A percentile compares a stretch with the other conserved stretches of the same genome.
These are phyloP conservation scores for Dendrocopos noguchii DNA, from an alignment of 2,113 vertebrate species.

Conservation along the genomic window DNA sequence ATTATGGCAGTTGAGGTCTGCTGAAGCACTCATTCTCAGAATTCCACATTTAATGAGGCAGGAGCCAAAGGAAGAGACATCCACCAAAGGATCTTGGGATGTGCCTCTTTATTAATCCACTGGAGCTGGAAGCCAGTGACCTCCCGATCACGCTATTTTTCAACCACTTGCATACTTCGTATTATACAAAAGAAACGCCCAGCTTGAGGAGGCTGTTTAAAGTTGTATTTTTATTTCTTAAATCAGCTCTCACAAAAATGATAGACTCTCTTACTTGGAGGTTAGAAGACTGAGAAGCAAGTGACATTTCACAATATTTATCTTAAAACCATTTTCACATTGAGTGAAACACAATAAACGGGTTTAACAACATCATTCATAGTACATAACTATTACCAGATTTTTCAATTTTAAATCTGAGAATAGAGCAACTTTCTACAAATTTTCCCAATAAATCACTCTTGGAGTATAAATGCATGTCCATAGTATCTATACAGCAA, in stretches of 20 bases:
- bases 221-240: neutral
- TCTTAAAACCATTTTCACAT: slow-evolving; percentile 1
- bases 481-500: neutral
- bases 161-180: neutral
- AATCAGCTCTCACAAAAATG: slow-evolving; percentile 6
- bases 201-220: neutral
- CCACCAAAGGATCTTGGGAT: neutral
- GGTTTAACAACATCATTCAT: neutral
- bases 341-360: neutral
- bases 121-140: neutral
- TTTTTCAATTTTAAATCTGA: neutral
- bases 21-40: neutral
- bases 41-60: neutral
- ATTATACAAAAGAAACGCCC: neutral
- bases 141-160: neutral
- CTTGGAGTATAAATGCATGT: neutral
- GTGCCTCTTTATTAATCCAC: neutral
- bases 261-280: neutral
- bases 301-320: neutral
- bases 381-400: neutral
- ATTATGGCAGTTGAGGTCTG: neutral
- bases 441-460: neutral
- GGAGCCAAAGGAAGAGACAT: neutral
- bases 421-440: neutral
- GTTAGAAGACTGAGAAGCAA: slow-evolving; percentile 5